phyloP scores from a whole-genome alignment of 2,888 invertebrate genomes.

The Hemithea aestivaria region DNA sequence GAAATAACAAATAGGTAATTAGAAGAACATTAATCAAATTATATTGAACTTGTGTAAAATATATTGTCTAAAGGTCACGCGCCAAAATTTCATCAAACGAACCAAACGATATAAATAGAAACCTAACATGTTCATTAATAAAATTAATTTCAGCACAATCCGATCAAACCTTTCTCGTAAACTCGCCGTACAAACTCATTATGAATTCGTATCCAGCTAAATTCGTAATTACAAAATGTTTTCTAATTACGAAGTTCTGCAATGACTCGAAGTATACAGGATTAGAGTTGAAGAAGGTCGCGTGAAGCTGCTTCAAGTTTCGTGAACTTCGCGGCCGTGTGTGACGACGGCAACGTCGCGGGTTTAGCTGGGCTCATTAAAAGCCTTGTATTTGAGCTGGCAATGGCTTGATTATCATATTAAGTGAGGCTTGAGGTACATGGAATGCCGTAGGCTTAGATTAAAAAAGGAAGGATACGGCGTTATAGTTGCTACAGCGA shows the following conservation, averaged over 20 bases:
- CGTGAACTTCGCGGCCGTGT: constrained; percentile 12
- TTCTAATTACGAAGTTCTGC: constrained; percentile 9
- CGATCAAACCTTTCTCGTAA: neutral
- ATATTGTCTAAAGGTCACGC: no score
- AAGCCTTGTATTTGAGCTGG: constrained; percentile 50
- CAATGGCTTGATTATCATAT: constrained; percentile 65
- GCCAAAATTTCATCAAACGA: no score
- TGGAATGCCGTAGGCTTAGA: constrained; percentile 36
- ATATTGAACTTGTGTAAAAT: no score
- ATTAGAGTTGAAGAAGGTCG: constrained; percentile 1
- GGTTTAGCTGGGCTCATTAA: constrained; percentile 41
- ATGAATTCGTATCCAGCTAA: constrained; percentile 6
- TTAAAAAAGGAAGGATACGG: no score
- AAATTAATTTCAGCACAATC: constrained; percentile 1
- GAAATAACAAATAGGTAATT: no score
- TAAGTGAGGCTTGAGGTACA: constrained; percentile 48
- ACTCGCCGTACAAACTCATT: neutral
- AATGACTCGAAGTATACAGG: constrained; percentile 16
- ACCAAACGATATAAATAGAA: no score
- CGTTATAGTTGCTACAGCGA: no score
- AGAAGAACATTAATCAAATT: no score
- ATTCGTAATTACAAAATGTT: constrained; percentile 6
- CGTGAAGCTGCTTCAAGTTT: constrained; percentile 7
- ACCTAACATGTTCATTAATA: no score
- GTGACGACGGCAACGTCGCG: constrained; percentile 15